These are phyloP conservation scores for Mustela nigripes DNA, from an alignment of 2,113 vertebrate species.

Conservation along the genomic window DNA sequence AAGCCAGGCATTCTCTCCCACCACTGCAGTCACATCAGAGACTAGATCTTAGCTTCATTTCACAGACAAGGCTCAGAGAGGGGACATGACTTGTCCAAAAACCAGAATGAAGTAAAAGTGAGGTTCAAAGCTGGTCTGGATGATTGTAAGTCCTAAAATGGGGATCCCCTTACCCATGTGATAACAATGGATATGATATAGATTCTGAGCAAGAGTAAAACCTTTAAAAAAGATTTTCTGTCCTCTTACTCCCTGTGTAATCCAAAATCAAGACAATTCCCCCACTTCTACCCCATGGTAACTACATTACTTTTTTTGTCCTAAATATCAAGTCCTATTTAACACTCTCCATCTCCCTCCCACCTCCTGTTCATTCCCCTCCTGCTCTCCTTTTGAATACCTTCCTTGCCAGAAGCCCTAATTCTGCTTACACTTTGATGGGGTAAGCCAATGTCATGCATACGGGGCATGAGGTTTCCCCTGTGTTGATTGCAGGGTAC, in stretches of 20 bases:
- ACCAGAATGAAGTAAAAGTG: neutral
- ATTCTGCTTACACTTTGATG: neutral
- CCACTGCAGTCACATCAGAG: neutral
- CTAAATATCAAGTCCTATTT: neutral
- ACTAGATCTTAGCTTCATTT: neutral
- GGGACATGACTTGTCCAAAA: neutral
- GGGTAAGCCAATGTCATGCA: neutral
- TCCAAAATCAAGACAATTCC: constrained; percentile 14
- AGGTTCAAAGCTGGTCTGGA: neutral
- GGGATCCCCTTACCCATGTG: neutral
- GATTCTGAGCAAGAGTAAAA: neutral
- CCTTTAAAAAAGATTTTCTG: neutral
- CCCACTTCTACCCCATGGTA: rapidly evolving
- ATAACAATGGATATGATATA: neutral
- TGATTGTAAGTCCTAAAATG: neutral
- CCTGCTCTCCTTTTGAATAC: neutral
- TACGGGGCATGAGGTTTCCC: neutral
- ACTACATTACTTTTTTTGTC: neutral
- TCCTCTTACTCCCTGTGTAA: neutral
- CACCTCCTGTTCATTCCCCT: neutral
- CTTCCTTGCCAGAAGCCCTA: neutral
- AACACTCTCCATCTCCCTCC: neutral
- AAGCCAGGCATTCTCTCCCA: neutral
- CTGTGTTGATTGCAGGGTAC: neutral
- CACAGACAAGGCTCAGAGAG: neutral